Base-by-base conservation (phyloP, 2,797 vertebrate species). In the Meriones psammophilus region DNA sequence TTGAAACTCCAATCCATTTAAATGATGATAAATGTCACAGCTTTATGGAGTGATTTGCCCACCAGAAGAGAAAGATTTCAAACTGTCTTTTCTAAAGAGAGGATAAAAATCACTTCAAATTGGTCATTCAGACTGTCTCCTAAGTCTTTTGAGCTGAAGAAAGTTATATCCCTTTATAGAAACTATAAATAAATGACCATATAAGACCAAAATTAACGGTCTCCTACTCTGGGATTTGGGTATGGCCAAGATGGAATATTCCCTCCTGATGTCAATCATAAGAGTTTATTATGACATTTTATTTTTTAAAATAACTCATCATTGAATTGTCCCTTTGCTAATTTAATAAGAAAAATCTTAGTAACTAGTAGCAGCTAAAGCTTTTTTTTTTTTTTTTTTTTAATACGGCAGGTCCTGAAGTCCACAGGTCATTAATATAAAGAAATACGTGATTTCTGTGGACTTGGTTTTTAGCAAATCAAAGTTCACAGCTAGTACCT, bases 11-110 rank as follows among this genome's bases (percentile, higher is more conserved):
- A 96, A 89, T 96, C 85, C 96, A 94, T 96, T 97, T 98, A 97
- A 97, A 97, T 96, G 95, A 97, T 97, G 95, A 96, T 94, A 97
- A 98, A 98, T 98, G 96, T 96, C 96, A 97, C 60, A 95, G 92
- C 94, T 91, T 92, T 96, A 94, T 78, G 69, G 74, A 97, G 76
- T 95, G 94, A 97, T 94, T 97, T 97, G 39, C 71, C 56, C 50
- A 96, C 86, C 8, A 94, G 88, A 96, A 97, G 92, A 96, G 76
- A 92, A 92, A 94, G 94, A 96, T 95, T 97, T 98, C 92, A 98
- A 97, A 84, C 90, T 89, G 24, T 91, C 86, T 91, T 95, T 96
- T 97, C 83, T 56, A 92, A 97, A 96, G 94, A 96, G 91, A 24
- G 66, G 74, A 96, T 97, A 93, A 96, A 97, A 97, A 94, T 94